Evolutionary conservation across 2,888 invertebrate species (phyloP).

Genomic region (Apantesis nais): DNA sequence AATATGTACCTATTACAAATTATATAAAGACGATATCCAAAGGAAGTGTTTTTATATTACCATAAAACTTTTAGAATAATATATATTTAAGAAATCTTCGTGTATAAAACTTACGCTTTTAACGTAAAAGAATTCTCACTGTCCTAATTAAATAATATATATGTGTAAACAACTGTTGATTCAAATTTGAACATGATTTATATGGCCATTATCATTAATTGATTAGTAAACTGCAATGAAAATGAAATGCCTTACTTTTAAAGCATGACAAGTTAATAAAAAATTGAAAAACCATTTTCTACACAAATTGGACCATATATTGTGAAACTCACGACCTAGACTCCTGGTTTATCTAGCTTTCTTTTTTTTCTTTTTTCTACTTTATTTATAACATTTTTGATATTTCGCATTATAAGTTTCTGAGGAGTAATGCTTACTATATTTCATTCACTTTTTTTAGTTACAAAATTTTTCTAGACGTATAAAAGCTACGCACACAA

Average conservation of each 20-base stretch:
- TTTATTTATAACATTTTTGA: slow-evolving; percentile 60
- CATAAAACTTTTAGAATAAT: slow-evolving; percentile 8
- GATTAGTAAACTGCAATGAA: slow-evolving; percentile 33
- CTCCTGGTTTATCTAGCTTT: slow-evolving; percentile 57
- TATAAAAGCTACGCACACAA: neutral
- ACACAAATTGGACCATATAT: slow-evolving; percentile 69
- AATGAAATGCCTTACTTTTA: slow-evolving; percentile 55
- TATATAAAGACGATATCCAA: slow-evolving; percentile 1
- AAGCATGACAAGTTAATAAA: slow-evolving; percentile 52
- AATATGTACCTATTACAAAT: slow-evolving; percentile 18
- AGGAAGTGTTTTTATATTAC: slow-evolving; percentile 4
- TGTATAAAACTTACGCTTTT: slow-evolving; percentile 11
- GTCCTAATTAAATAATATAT: slow-evolving; percentile 8
- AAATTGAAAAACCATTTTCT: slow-evolving; percentile 54
- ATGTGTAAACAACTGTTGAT: slow-evolving; percentile 12
- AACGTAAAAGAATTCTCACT: slow-evolving; percentile 9
- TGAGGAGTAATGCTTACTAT: slow-evolving; percentile 52
- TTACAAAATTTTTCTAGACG: neutral
- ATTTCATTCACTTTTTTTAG: slow-evolving; percentile 36
- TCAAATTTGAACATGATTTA: slow-evolving; percentile 5
- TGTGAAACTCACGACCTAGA: slow-evolving; percentile 55
- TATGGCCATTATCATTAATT: slow-evolving; percentile 7
- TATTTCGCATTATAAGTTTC: slow-evolving; percentile 55
- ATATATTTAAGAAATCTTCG: neutral
- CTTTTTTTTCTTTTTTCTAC: slow-evolving; percentile 49